phyloP scores from a whole-genome alignment of 2,888 invertebrate species.

The Troides helena region DNA sequence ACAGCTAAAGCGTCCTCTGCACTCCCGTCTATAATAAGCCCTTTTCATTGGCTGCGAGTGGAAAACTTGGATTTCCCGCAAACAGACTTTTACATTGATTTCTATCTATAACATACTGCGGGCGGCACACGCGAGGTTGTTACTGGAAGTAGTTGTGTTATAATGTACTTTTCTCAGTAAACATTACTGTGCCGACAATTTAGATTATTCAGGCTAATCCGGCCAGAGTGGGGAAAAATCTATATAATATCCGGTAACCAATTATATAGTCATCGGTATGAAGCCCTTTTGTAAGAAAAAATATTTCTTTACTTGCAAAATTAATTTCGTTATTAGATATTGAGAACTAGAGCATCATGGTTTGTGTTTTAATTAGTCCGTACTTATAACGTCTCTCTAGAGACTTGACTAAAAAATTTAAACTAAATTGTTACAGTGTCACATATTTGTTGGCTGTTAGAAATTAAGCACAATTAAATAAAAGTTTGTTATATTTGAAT shows the following conservation, averaged over 20 bases:
- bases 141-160: not conserved
- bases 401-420: not conserved
- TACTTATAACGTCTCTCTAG: not conserved
- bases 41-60: slow-evolving; percentile 34
- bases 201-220: not conserved
- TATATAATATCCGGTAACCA: not conserved
- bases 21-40: slow-evolving; percentile 34
- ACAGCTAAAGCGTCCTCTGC: slow-evolving; percentile 22
- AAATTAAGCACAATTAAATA: too few relatives aligned
- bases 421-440: not conserved
- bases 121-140: not conserved
- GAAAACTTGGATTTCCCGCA: slow-evolving; percentile 34
- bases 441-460: not conserved
- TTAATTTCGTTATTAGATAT: not conserved
- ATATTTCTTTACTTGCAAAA: too few relatives aligned
- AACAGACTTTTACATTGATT: slow-evolving; percentile 32
- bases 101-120: not conserved
- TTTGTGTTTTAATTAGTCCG: not conserved
- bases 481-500: too few relatives aligned
- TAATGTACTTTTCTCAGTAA: not conserved
- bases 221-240: not conserved
- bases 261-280: not conserved
- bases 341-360: not conserved
- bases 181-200: not conserved
- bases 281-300: not conserved